Evolutionary conservation across 1,140 invertebrate species (phyloP).

Genomic region (Anoplolepis gracilipes): DNA sequence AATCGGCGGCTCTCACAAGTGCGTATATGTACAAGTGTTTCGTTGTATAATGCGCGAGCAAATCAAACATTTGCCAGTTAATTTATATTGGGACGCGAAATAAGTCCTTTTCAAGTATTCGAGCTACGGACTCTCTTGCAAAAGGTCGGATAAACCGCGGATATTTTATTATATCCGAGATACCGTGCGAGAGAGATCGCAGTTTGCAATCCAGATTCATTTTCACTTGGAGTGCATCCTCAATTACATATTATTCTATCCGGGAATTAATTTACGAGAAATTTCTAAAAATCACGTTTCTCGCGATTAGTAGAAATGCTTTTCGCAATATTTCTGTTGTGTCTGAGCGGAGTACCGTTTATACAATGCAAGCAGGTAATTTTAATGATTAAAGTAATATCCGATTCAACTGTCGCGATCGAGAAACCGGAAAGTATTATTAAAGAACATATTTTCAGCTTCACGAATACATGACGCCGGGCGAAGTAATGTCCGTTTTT

Average conservation of each 20-base stretch:
- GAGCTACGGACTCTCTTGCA: not conserved
- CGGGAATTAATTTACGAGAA: not conserved
- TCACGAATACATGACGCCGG: constrained; percentile 61
- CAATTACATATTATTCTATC: not conserved
- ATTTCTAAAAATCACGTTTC: not conserved
- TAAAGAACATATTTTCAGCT: constrained; percentile 39
- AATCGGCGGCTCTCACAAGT: constrained; percentile 4
- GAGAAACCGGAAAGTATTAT: not conserved
- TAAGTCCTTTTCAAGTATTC: constrained; percentile 17
- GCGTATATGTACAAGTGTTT: constrained; percentile 56
- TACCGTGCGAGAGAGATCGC: not conserved
- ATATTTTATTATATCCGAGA: not conserved
- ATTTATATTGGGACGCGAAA: constrained; percentile 46
- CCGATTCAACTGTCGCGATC: not conserved
- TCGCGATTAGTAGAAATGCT: constrained; percentile 22
- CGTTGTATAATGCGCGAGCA: constrained; percentile 14
- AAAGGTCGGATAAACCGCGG: not conserved
- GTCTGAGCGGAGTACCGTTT: not conserved
- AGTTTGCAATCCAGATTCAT: not conserved
- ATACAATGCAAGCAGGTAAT: constrained; percentile 58
- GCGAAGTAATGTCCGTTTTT: constrained; percentile 60
- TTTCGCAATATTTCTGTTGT: constrained; percentile 13
- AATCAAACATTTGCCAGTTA: constrained; percentile 20
- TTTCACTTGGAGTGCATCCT: too few species aligned
- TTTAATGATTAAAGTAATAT: not conserved